Conservation (phyloP, 1,140 invertebrate species). For the Heliconius hewitsoni region DNA sequence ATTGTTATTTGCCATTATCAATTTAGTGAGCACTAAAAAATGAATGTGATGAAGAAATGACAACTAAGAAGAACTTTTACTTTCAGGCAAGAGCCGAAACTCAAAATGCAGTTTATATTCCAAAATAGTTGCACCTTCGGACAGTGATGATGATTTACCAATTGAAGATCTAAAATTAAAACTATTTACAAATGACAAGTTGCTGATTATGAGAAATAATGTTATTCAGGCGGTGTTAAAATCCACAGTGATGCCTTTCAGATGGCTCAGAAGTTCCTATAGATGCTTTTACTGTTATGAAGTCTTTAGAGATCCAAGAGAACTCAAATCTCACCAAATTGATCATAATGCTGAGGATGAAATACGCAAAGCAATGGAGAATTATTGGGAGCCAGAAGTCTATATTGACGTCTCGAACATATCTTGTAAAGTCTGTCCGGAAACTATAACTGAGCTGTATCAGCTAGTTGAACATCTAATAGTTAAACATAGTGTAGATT, state of each 20-base stretch:
- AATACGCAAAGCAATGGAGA: constrained; percentile 40
- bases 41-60: background rate
- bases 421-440: constrained; percentile 45
- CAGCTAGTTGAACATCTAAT: constrained; percentile 49
- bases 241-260: constrained; percentile 55
- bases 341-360: constrained; percentile 39
- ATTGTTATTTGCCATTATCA: background rate
- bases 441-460: constrained; percentile 40
- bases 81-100: constrained; percentile 25
- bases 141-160: constrained; percentile 24
- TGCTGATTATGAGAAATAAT: constrained; percentile 46
- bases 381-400: constrained; percentile 47
- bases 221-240: constrained; percentile 46
- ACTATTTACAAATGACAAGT: constrained; percentile 18
- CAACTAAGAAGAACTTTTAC: constrained; percentile 24
- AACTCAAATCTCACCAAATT: constrained; percentile 46
- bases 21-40: background rate
- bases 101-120: constrained; percentile 24
- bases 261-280: constrained; percentile 51
- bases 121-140: constrained; percentile 27
- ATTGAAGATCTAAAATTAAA: constrained; percentile 31
- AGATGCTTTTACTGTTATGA: constrained; percentile 59
- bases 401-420: constrained; percentile 52
- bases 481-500: constrained; percentile 38
- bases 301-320: constrained; percentile 49